A percentile compares a stretch with the other conserved stretches of the same genome.
Conservation (phyloP, 1,140 invertebrate species). For the Caenorhabditis briggsae region DNA sequence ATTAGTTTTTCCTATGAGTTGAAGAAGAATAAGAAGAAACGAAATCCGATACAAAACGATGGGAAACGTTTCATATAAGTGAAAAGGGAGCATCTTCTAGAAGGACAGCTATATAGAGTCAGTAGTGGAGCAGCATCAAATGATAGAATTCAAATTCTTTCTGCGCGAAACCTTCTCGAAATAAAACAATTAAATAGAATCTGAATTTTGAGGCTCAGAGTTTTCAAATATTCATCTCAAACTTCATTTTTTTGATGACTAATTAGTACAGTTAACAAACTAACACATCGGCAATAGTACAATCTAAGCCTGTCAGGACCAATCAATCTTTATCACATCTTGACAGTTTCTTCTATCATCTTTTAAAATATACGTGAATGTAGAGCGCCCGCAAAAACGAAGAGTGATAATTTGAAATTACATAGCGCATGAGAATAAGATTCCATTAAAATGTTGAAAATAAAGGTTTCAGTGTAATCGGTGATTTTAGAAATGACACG, state of each 20-base stretch:
- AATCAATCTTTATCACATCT: constrained; percentile 49
- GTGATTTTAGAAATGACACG: no score
- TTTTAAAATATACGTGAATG: constrained; percentile 46
- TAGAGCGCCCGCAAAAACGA: constrained; percentile 9
- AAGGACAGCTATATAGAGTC: neutral
- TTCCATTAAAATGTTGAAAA: no score
- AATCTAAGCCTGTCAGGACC: neutral
- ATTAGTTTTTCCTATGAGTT: constrained; percentile 27
- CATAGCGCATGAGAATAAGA: neutral
- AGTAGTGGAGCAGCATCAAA: neutral
- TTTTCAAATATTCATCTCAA: no score
- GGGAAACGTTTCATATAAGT: constrained; percentile 14
- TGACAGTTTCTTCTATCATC: constrained; percentile 23
- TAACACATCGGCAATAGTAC: neutral
- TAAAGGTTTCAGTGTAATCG: no score
- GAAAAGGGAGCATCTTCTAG: constrained; percentile 25
- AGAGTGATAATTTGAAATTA: neutral
- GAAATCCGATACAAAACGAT: constrained; percentile 32
- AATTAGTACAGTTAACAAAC: neutral
- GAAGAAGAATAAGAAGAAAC: neutral
- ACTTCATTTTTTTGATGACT: no score
- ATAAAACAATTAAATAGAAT: no score
- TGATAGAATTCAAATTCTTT: neutral
- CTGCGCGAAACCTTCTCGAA: no score
- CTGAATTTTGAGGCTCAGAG: no score